Evolutionary conservation across 2,113 vertebrate species (phyloP).

Genomic region (Turnix velox): DNA sequence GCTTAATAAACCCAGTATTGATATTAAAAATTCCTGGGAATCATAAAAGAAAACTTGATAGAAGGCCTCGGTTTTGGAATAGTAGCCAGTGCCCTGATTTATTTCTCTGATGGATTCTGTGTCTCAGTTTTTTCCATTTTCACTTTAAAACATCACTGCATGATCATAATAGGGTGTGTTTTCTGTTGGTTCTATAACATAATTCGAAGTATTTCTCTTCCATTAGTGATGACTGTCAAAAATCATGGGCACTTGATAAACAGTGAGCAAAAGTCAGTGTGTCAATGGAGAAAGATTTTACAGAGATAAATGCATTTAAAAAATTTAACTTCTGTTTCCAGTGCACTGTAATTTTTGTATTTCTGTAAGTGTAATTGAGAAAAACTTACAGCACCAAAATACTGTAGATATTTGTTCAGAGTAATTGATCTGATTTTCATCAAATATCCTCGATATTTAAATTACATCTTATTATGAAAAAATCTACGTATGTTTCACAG

Average conservation of each 20-base stretch:
- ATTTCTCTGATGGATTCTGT: neutral
- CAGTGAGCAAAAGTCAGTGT: neutral
- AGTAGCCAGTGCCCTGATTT: neutral
- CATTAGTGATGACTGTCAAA: neutral
- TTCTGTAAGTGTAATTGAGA: neutral
- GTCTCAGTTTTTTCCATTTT: neutral
- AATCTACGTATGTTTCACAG: neutral
- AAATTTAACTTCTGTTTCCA: neutral
- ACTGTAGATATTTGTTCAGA: neutral
- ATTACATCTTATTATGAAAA: neutral
- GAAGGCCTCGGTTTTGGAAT: neutral
- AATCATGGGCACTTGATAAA: neutral
- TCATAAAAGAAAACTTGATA: neutral
- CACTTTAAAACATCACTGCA: neutral
- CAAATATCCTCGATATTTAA: neutral
- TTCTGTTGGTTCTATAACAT: neutral
- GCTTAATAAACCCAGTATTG: neutral
- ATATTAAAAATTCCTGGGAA: neutral
- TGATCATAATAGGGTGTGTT: neutral
- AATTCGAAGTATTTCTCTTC: neutral
- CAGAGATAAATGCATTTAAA: neutral
- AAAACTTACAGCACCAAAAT: neutral
- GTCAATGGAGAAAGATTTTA: neutral
- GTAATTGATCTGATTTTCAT: neutral
- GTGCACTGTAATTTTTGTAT: neutral